Base-by-base conservation (phyloP, 2,113 vertebrate genomes). In the Pogonocichla stellata region DNA sequence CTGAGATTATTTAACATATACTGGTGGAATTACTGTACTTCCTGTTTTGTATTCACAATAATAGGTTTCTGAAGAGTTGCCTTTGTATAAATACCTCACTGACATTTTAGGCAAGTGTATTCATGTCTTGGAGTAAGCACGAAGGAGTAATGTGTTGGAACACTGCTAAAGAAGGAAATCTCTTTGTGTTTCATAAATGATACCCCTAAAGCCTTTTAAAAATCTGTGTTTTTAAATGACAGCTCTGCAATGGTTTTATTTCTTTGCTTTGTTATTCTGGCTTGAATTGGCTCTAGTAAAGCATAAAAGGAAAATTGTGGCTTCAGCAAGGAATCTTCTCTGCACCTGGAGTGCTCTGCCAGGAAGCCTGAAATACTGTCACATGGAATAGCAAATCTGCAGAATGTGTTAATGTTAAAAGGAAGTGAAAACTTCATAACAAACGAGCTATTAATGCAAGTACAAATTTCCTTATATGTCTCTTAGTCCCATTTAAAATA, bases 151-250 rank as follows among this genome's bases (percentile, higher is more conserved):
- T 98, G 98, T 98, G 97, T 98, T 98, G 98, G 98, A 99, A 98
- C 98, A 97, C 97, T 98, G 98, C 98, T 98, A 96, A 97, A 98
- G 97, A 98, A 99, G 98, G 98, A 98, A 99, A 98, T 99, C 98
- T 98, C 97, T 97, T 98, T 98, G 98, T 98, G 91, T 97, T 98
- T 96, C 97, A 95, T 97, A 98, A 97, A 96, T 95, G 95, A 97
- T 95, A 97, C 75, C 92, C 80, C 92, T 97, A 90, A 96, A 97
- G 93, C 86, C 94, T 90, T 93, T 94, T 94, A 94, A 97, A 95
- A 98, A 97, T 97, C 87, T 38, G 64, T 89, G 74, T 94, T 97
- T 97, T 58, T 29, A 96, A 97, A 82, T 95, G 95, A 96, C 96
- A 97, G 54, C 80, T 96, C 40, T 95, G 74, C 83, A 71, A 80